These are phyloP conservation scores for Chrysochloris asiatica DNA, from an alignment of 2,113 vertebrate genomes.

Conservation along the genomic window DNA sequence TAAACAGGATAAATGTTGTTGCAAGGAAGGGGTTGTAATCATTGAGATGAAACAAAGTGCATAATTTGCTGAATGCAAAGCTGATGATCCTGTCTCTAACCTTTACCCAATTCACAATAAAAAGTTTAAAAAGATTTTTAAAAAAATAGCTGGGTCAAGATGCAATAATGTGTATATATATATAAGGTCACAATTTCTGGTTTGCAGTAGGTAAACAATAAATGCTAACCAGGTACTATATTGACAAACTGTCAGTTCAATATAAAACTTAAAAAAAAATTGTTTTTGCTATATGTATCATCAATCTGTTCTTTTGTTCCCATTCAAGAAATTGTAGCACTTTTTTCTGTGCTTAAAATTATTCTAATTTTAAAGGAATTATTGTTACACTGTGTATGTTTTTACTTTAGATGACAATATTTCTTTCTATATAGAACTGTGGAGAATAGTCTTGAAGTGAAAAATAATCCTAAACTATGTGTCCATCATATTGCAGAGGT, in stretches of 20 bases:
- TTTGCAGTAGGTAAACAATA: neutral
- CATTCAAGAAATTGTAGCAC: neutral
- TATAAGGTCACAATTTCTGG: neutral
- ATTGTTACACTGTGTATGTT: neutral
- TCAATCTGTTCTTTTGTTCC: neutral
- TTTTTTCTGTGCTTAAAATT: neutral
- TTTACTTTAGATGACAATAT: slow-evolving; percentile 12
- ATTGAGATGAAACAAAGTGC: no score
- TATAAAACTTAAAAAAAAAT: slow-evolving; percentile 1
- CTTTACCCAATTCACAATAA: no score
- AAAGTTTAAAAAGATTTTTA: no score
- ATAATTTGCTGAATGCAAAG: no score
- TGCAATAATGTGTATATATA: neutral
- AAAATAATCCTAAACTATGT: neutral
- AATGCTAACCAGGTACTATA: neutral
- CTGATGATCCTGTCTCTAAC: no score
- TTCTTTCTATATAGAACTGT: slow-evolving; percentile 23
- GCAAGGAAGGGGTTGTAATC: no score
- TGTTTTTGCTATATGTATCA: neutral
- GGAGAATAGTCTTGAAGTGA: neutral
- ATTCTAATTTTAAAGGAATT: neutral
- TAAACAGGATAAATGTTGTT: no score
- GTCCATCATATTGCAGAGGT: neutral
- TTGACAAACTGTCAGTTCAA: neutral
- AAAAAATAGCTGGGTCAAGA: neutral